Evolutionary conservation across 2,113 vertebrate species (phyloP).

Genomic region (Podarcis muralis): DNA sequence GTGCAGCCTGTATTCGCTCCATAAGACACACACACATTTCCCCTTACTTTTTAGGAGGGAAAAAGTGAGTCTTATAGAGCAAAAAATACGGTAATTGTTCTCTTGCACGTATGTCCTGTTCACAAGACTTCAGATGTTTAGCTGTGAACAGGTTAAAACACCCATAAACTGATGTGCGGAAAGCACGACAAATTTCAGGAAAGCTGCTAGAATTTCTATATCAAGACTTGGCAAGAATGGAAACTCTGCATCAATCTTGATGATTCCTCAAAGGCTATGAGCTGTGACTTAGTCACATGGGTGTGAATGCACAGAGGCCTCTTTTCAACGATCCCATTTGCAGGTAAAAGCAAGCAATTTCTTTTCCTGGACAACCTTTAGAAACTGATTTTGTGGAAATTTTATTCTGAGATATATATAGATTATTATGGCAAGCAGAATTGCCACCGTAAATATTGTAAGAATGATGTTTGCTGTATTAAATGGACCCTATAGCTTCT

Average conservation of each 20-base stretch:
- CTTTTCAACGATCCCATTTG: not conserved
- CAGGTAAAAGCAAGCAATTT: not conserved
- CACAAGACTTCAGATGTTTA: not conserved
- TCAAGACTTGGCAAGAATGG: not conserved
- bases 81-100: not conserved
- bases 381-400: not conserved
- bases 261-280: not conserved
- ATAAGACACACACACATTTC: too few species aligned
- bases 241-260: not conserved
- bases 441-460: conserved; percentile 32
- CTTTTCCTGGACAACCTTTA: not conserved
- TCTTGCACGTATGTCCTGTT: not conserved
- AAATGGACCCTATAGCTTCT: conserved; percentile 14
- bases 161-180: not conserved
- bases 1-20: too few species aligned
- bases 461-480: conserved; percentile 31
- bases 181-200: not conserved
- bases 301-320: not conserved
- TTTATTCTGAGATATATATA: conserved; percentile 27
- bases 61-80: too few species aligned
- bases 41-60: too few species aligned
- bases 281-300: not conserved
- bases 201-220: not conserved
- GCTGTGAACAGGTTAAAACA: not conserved
- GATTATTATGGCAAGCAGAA: not conserved